Evolutionary conservation across 2,113 vertebrate genomes (phyloP).

Genomic region (Neogobius melanostomus): DNA sequence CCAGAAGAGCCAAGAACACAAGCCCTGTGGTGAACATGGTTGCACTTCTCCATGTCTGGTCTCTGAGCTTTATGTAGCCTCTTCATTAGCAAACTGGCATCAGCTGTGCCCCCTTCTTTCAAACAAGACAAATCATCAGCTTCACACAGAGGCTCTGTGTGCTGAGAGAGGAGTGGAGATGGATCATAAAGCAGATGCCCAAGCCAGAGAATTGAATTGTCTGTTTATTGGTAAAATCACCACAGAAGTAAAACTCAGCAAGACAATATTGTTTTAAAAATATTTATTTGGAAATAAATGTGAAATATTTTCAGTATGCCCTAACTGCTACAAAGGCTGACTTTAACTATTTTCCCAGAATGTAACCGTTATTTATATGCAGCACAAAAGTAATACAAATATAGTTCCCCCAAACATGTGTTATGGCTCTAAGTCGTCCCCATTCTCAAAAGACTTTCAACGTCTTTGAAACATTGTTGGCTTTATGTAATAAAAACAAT

Average conservation of each 20-base stretch:
- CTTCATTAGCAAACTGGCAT: slow-evolving; percentile 42
- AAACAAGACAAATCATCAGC: slow-evolving; percentile 42
- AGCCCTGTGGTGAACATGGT: slow-evolving; percentile 40
- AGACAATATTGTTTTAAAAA: not conserved
- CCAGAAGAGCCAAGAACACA: slow-evolving; percentile 33
- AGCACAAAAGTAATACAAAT: not conserved
- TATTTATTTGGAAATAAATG: not conserved
- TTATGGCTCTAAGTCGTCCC: too few relatives aligned
- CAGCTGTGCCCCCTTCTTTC: slow-evolving; percentile 55
- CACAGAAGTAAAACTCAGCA: not conserved
- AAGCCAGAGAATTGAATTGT: too few relatives aligned
- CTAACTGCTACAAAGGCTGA: not conserved
- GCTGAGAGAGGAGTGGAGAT: not conserved
- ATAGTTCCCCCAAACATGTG: not conserved
- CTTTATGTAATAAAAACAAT: too few relatives aligned
- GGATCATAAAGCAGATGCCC: too few relatives aligned
- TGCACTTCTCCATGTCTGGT: accelerated
- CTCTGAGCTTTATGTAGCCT: slow-evolving; percentile 30
- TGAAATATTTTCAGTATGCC: not conserved
- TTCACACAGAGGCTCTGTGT: not conserved
- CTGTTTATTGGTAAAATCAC: too few relatives aligned
- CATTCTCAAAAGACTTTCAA: too few relatives aligned
- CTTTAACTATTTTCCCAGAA: not conserved
- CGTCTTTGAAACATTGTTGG: not conserved
- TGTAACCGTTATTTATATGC: not conserved